These are phyloP conservation scores for Aplochiton taeniatus DNA, from an alignment of 2,797 vertebrate species.

Conservation along the genomic window DNA sequence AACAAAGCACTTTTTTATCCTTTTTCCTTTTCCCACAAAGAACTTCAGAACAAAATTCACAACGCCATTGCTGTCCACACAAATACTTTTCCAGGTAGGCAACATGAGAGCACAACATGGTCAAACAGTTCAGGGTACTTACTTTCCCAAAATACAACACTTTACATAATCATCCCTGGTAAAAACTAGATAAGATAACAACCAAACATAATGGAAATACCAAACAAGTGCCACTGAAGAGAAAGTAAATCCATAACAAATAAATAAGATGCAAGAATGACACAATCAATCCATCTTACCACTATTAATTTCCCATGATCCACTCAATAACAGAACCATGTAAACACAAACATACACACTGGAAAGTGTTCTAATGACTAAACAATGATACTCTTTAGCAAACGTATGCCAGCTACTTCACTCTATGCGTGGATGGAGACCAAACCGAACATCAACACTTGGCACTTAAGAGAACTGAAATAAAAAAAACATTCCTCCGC, in stretches of 20 bases:
- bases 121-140: conserved; percentile 53
- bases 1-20: conserved; percentile 59
- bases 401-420: conserved; percentile 64
- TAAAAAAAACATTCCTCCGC: conserved; percentile 68
- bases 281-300: conserved; percentile 50
- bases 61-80: conserved; percentile 69
- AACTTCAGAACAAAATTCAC: conserved; percentile 68
- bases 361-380: conserved; percentile 54
- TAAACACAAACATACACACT: conserved; percentile 63
- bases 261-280: conserved; percentile 54
- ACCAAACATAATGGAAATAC: conserved; percentile 55
- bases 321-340: conserved; percentile 41
- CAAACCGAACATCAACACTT: conserved; percentile 65
- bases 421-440: conserved; percentile 54
- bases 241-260: conserved; percentile 43
- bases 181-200: conserved; percentile 45
- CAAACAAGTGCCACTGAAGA: conserved; percentile 51
- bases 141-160: conserved; percentile 51
- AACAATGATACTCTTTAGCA: conserved; percentile 49
- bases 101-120: conserved; percentile 47
- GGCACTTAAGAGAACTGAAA: conserved; percentile 66
- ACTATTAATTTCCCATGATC: conserved; percentile 40
- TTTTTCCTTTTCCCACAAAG: conserved; percentile 57
- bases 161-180: conserved; percentile 59
- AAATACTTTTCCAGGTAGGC: conserved; percentile 56